Base-by-base conservation (phyloP, 2,888 invertebrate genomes). In the Protophormia terraenovae region DNA sequence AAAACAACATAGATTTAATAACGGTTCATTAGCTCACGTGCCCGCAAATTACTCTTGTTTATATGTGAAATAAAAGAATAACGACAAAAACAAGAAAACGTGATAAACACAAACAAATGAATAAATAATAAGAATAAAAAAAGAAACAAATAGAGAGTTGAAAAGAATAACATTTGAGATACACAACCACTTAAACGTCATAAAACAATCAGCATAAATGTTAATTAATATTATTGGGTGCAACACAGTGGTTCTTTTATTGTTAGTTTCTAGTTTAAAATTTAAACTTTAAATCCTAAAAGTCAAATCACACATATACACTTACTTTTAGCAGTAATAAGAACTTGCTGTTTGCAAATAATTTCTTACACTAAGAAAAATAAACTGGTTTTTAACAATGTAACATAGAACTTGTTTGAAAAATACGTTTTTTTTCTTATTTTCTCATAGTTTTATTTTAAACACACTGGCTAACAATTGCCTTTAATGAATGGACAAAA, bases 11-110 rank as follows among this genome's bases (percentile, higher is more conserved):
- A 41, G 47, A 38, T 22, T 67, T 58, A 58, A 79, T 85, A 85
- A 82, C 85, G 85, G 85, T 85, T 79, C 69, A 83, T 75, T 78
- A 69, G 69, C 78, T 85, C 85, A 82, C 85, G 82, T 85, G 85
- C 75, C 69, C 47, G 67, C 73, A 55, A 55, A 58, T 38, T 76
- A 50, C 45, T 76, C 45, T 19, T 38, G 16, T 35, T 24, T n/a
- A 32, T 29, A 19, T 47, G 35, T 41, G 12, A 16, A 19, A 60
- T 16, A n/a, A 6, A 50, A 47, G 19, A 53, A 50, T 7, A 50
- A 6, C n/a, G 14, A 66, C 41, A 67, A 62, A 67, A 55, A 41
- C n/a, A 67, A 55, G 4, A 53, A 78, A 78, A 78, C 67, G 83
- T 64, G 73, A 62, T 55, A 16, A 67, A 53, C n/a, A 47, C 38